Base-by-base conservation (phyloP, 1,140 invertebrate species). In the Conus ventricosus region DNA sequence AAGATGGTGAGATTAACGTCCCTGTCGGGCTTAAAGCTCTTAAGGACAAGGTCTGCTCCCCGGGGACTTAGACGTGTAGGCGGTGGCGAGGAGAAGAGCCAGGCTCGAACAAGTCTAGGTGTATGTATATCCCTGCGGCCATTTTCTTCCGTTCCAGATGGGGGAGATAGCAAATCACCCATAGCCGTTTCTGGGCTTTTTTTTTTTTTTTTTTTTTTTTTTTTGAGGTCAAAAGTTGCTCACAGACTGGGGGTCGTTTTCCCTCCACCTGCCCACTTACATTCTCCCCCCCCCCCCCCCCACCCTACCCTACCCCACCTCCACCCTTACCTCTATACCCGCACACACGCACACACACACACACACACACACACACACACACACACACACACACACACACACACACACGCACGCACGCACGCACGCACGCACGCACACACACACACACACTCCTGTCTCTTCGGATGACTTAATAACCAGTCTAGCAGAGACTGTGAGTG, bases 301-400 rank as follows among this genome's bases (percentile, higher is more conserved):
- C 71, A 13, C 71, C n/a, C 71, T 6, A 13, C n/a, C 71, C n/a
- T n/a, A n/a, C 71, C 1, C 5, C n/a, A 3, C 3, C n/a, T 6
- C n/a, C 71, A 13, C 71, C n/a, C 71, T 6, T 76, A 1, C n/a
- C 71, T 76, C 20, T 76, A 63, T 4, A 63, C 60, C 10, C 60
- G 10, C 67, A 71, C 67, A 71, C 67, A n/a, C 67, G 10, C 67
- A 71, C 67, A 71, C 67, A 71, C 67, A 71, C 67, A 71, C 67
- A 71, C 67, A 71, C 67, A 71, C 67, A n/a, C 67, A 71, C 67
- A 71, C 67, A 71, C 67, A 23, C 67, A 71, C 67, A 20, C 67
- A 71, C 67, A 20, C 67, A 71, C 67, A 23, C 67, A 71, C 67
- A 23, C 67, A 23, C 67, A 23, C 67, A 71, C 67, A 71, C 20